Conservation (phyloP, 2,113 vertebrate species). For the Oncorhynchus tshawytscha region DNA sequence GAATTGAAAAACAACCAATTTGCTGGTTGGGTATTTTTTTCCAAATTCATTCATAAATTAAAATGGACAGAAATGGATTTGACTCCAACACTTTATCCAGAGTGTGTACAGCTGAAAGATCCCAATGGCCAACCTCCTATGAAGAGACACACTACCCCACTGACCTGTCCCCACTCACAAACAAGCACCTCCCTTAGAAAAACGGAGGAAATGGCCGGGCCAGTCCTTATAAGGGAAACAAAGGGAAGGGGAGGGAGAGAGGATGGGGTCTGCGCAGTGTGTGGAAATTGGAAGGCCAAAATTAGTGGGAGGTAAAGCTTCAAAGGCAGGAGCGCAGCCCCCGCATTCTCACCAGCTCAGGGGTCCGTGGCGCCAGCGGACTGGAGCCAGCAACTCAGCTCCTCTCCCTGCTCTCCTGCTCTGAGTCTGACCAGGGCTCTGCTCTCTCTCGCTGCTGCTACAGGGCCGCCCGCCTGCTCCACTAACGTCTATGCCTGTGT, state of each 20-base stretch:
- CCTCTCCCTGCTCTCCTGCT: constrained; percentile 48
- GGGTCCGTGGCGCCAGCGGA: constrained; percentile 81
- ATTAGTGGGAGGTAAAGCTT: constrained; percentile 85
- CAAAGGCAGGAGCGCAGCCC: constrained; percentile 80
- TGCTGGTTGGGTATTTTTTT: not conserved
- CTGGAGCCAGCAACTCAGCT: constrained; percentile 72
- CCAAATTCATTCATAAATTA: not conserved
- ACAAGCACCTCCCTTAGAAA: constrained; percentile 73
- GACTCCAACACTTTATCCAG: not conserved
- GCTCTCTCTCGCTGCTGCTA: not conserved
- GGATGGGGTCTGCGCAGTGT: constrained; percentile 70
- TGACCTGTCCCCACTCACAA: constrained; percentile 72
- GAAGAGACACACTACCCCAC: constrained; percentile 53
- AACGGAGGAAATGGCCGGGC: constrained; percentile 78
- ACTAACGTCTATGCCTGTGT: not conserved
- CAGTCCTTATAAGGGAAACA: constrained; percentile 82
- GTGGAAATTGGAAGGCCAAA: constrained; percentile 85
- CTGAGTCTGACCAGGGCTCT: constrained; percentile 56
- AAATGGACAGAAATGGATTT: not conserved
- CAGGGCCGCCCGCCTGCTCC: not conserved
- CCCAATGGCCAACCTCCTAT: constrained; percentile 49
- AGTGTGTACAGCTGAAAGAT: constrained; percentile 9
- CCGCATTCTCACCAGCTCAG: constrained; percentile 82
- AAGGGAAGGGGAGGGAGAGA: constrained; percentile 74
- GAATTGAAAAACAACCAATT: not conserved